Evolutionary conservation across 2,797 vertebrate species (phyloP), one percentile per base, ranked within the genome.

Genomic region (Acropternis orthonyx): DNA sequence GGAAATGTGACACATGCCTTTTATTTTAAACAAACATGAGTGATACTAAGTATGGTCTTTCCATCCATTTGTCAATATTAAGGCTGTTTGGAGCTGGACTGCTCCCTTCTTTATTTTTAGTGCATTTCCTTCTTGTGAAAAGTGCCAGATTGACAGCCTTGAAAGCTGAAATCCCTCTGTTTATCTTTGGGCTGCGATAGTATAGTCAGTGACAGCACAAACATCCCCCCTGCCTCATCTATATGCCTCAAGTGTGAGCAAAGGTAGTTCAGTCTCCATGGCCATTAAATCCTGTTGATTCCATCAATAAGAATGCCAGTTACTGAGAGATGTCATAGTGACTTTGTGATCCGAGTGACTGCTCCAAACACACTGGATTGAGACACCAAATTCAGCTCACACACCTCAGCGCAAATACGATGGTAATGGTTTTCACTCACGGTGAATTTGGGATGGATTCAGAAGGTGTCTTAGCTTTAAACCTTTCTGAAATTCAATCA

Each of bases 231-330:
- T 48, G 51, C 92, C 90, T 93, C 92, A 94, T 96, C 94, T 88
- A 44, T 92, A 96, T 96, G 92, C 83, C 95, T 92, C 22, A n/a
- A 63, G 85, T 49, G 91, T 88, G 76, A 92, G 92, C 3, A 27
- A 30, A 88, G 76, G 61, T 44, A 79, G 92, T 76, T 91, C 89
- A 76, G 87, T 73, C 87, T 93, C 89, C 55, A 8, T 37, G 91
- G 88, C 85, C 85, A 92, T 96, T 96, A 96, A 94, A 96, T 76
- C 87, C 95, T 67, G 76, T 92, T 94, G 91, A 96, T 95, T 93
- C 94, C 83, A 93, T 97, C 94, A 96, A 74, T 95, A 93, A 85
- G 88, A 55, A 51, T 92, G 92, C 66, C 92, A 71, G 82, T 52
- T 81, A 34, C 79, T 76, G 91, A 69, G 84, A 69, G 91, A 67